Evolutionary conservation across 2,888 invertebrate species (phyloP), one percentile per base, ranked within the genome.

Genomic region (Calameuta pallipes): DNA sequence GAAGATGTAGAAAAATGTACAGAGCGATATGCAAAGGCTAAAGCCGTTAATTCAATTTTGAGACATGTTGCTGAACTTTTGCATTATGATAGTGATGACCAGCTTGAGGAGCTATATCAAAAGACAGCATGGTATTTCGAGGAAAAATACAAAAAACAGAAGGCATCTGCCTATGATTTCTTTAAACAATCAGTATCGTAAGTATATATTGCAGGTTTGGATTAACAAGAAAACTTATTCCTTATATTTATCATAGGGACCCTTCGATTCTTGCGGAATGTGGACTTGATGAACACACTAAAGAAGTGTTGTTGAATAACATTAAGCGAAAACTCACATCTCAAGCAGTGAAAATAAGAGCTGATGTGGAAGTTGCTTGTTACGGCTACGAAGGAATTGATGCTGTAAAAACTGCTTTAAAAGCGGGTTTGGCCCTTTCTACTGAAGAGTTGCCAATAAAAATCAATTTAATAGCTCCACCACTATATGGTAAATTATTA

Each of bases 121-220:
- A 97, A 97, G 89, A 99, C 99, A 0, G 99, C 99, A 0, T 99
- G 99, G 99, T 94, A 96, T 89, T 99, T 99, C 92, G 99, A 99
- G 91, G 97, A 97, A 88, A 99, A 99, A 91, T 97, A 97, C 90
- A 98, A 98, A 91, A 97, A 96, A 90, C 96, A 96, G 88, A 98
- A 98, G 92, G 98, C 98, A 1, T 97, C 97, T 3, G 97, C 98
- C 68, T 99, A 98, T 92, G 99, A 99, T 91, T 97, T 97, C 86
- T 99, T 99, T 92, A 99, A 99, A 93, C 98, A 98, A 92, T 98
- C 99, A 84, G 99, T 99, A 76, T 94, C 96, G 97, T 98, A 93
- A 94, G 96, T 94, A 71, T 71, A 34, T 71, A 71, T 71, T 71
- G 6, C 56, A 56, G 2, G 9, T 56, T 56, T 56, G 9, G 9